phyloP scores from a whole-genome alignment of 2,797 vertebrate species.

The Aphelocoma californica region DNA sequence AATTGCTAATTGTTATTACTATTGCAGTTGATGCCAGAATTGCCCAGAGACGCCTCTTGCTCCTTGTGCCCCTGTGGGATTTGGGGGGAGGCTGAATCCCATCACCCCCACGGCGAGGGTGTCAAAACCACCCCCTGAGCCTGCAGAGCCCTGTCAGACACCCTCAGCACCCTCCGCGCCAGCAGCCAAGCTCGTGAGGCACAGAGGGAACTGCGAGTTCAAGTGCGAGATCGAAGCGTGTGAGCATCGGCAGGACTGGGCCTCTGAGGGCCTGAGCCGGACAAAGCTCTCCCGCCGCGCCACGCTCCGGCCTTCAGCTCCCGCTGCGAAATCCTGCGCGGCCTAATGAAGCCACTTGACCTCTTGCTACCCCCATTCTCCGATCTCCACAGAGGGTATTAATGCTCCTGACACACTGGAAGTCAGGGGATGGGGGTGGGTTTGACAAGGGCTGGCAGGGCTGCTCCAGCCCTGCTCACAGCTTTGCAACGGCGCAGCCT shows the following conservation, averaged over 20 bases:
- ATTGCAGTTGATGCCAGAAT: conserved; percentile 25
- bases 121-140: accelerated
- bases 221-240: accelerated
- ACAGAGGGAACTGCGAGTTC: not conserved
- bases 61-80: not conserved
- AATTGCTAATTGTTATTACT: conserved; percentile 47
- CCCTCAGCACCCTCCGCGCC: accelerated
- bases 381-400: not conserved
- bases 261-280: not conserved
- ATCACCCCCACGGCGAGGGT: accelerated
- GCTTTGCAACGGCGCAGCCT: accelerated
- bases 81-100: not conserved
- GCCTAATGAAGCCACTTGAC: conserved; percentile 32
- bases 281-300: not conserved
- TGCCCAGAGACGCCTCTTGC: not conserved
- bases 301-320: not conserved
- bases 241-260: accelerated
- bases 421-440: accelerated
- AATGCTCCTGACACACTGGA: not conserved
- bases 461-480: not conserved
- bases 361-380: conserved; percentile 12
- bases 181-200: not conserved
- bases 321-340: not conserved
- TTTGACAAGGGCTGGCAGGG: not conserved
- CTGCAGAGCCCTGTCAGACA: not conserved